Percentiles rank a stretch among this genome's conserved stretches.
Conservation (phyloP, 2,113 vertebrate species). For the Dicrurus megarhynchus region DNA sequence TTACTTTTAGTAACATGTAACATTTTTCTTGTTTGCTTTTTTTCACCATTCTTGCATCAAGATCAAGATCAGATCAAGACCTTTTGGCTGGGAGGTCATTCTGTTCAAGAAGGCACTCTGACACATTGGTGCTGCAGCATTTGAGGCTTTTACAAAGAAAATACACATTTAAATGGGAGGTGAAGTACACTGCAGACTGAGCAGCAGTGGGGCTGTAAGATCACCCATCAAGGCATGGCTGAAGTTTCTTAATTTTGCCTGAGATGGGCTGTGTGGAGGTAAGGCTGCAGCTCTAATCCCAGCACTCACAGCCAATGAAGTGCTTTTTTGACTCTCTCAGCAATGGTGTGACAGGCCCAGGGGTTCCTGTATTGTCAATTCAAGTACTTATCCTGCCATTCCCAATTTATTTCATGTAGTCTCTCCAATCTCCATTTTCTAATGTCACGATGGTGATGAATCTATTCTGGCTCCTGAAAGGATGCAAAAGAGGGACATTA, state of each 20-base stretch:
- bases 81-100: background rate
- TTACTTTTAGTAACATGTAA: background rate
- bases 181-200: background rate
- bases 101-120: background rate
- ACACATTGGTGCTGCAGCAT: background rate
- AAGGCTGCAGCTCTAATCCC: background rate
- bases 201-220: background rate
- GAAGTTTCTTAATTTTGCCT: background rate
- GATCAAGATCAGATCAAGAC: background rate
- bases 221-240: background rate
- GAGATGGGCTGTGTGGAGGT: background rate
- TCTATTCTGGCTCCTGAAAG: background rate
- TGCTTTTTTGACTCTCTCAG: background rate
- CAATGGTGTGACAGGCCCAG: background rate
- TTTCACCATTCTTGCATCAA: background rate
- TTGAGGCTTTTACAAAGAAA: background rate
- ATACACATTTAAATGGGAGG: background rate
- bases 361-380: background rate
- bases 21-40: background rate
- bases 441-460: background rate
- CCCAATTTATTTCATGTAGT: conserved; percentile 5
- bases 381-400: background rate
- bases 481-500: background rate
- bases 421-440: background rate
- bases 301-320: background rate